Conservation (phyloP, 2,113 vertebrate species). For the Dolichotis patagonum region DNA sequence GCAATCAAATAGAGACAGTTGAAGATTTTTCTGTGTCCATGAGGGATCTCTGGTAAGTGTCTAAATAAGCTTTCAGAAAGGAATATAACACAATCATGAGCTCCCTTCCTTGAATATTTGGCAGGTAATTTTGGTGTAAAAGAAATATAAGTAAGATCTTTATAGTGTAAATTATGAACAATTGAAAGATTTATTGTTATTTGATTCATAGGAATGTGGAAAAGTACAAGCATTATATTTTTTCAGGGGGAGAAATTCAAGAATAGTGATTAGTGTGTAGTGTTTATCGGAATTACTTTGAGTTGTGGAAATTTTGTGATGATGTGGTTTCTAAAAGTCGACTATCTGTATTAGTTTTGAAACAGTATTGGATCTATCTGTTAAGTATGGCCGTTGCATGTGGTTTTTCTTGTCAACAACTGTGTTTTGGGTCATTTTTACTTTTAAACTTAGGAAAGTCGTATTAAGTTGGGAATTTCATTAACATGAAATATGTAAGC, state of each 20-base stretch:
- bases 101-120: constrained; percentile 83
- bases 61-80: constrained; percentile 90
- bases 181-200: constrained; percentile 78
- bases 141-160: constrained; percentile 86
- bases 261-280: background rate
- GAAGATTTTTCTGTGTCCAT: constrained; percentile 88
- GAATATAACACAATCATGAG: constrained; percentile 85
- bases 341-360: background rate
- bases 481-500: background rate
- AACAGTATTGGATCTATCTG: background rate
- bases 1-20: constrained; percentile 92
- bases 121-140: constrained; percentile 85
- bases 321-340: constrained; percentile 30
- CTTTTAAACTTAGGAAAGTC: constrained; percentile 13
- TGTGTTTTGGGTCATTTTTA: background rate
- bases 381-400: background rate
- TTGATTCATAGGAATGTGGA: constrained; percentile 64
- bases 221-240: constrained; percentile 63
- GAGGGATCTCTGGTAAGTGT: constrained; percentile 88
- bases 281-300: background rate
- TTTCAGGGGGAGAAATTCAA: constrained; percentile 58
- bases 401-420: background rate
- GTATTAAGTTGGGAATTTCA: background rate
- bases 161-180: constrained; percentile 73
- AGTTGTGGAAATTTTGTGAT: background rate